Conservation (phyloP, 2,888 invertebrate genomes). For the Lasioglossum lativentre region DNA sequence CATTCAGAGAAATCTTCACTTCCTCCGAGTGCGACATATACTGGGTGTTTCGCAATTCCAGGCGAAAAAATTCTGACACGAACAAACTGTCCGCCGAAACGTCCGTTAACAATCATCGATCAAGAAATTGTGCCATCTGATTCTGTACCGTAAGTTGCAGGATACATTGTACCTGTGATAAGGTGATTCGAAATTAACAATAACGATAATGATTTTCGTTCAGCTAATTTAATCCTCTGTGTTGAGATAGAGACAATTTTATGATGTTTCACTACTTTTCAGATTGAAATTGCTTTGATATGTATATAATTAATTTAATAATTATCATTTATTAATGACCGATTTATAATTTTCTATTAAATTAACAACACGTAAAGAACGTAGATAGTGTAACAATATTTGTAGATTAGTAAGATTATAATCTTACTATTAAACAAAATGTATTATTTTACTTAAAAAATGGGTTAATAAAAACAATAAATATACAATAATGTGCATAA, state of each 20-base stretch:
- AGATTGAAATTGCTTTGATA: not conserved
- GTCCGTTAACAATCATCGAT: not conserved
- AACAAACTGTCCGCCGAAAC: not conserved
- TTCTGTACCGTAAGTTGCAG: not conserved
- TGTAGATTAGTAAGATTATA: not conserved
- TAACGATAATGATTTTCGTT: not conserved
- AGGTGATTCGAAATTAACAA: not conserved
- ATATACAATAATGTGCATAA: not conserved
- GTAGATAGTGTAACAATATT: not conserved
- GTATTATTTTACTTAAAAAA: not conserved
- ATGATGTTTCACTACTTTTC: not conserved
- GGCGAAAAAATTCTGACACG: not conserved
- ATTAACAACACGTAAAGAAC: not conserved
- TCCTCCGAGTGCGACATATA: conserved; percentile 63
- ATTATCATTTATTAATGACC: not conserved
- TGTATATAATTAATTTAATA: not conserved
- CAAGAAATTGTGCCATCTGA: not conserved
- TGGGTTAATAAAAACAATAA: not conserved
- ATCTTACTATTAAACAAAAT: not conserved
- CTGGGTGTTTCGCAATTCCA: conserved; percentile 34
- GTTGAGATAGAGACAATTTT: not conserved
- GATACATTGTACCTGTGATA: not conserved
- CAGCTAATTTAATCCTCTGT: not conserved
- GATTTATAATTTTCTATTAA: not conserved
- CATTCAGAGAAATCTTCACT: conserved; percentile 76